phyloP scores from a whole-genome alignment of 2,113 vertebrate genomes.

The Coracopsis vasa region DNA sequence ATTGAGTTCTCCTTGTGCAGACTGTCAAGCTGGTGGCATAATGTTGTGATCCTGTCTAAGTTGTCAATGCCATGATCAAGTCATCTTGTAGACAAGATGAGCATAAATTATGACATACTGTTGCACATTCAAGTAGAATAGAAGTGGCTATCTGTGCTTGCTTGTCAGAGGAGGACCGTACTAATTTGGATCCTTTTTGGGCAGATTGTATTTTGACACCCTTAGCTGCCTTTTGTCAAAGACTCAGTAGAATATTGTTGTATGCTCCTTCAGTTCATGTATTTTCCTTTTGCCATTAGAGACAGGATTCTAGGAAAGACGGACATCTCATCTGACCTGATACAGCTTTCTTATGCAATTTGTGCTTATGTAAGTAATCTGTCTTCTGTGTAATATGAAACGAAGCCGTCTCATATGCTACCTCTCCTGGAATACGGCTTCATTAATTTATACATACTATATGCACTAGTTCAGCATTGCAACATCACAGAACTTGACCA shows the following conservation, averaged over 20 bases:
- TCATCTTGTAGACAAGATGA: neutral
- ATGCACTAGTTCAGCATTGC: neutral
- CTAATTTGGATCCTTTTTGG: neutral
- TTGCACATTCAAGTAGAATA: neutral
- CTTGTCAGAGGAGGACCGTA: neutral
- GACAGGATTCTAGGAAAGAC: neutral
- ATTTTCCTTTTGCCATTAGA: neutral
- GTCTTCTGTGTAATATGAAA: slow-evolving; percentile 8
- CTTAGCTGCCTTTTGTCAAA: neutral
- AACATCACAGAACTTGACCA: slow-evolving; percentile 12
- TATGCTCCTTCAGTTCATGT: neutral
- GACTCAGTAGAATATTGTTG: neutral
- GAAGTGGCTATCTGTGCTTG: neutral
- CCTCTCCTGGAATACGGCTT: slow-evolving; percentile 16
- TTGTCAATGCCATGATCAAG: neutral
- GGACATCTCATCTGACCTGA: neutral
- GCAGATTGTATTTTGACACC: neutral
- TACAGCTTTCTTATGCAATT: slow-evolving; percentile 8
- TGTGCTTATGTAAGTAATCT: slow-evolving; percentile 33
- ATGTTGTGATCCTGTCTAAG: neutral
- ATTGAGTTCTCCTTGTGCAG: neutral
- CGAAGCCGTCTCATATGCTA: neutral
- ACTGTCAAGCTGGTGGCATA: neutral
- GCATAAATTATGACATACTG: neutral
- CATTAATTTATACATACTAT: slow-evolving; percentile 31